phyloP scores from a whole-genome alignment of 2,888 invertebrate species.

The Lasioglossum figueresi region DNA sequence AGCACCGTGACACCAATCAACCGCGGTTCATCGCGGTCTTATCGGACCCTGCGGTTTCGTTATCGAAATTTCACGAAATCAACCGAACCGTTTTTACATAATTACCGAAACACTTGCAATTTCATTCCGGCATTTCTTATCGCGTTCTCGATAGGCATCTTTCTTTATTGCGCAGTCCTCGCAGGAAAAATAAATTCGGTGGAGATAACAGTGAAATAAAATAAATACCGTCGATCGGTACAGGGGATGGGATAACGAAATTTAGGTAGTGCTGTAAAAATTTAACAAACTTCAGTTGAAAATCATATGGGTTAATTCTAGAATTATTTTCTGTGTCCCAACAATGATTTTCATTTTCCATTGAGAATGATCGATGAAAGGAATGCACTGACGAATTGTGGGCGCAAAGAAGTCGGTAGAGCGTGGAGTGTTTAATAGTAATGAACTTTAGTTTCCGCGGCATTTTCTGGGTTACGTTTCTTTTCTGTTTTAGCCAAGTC shows the following conservation, averaged over 20 bases:
- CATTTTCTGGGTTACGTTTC: conserved; percentile 1
- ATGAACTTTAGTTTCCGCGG: background rate
- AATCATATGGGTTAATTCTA: background rate
- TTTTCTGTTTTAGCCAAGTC: background rate
- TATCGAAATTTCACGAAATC: background rate
- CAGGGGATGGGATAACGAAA: background rate
- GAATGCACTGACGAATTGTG: background rate
- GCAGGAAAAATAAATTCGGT: too few relatives aligned
- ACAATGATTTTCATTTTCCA: background rate
- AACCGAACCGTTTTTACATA: background rate
- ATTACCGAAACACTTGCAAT: background rate
- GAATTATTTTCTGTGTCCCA: background rate
- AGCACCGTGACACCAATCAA: background rate
- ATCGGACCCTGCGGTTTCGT: background rate
- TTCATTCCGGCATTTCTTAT: background rate
- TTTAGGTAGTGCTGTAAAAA: background rate
- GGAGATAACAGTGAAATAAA: background rate
- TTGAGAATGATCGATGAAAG: background rate
- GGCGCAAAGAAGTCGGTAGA: background rate
- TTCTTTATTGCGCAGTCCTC: background rate
- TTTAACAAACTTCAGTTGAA: background rate
- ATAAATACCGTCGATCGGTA: background rate
- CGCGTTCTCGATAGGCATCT: background rate
- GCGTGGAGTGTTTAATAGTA: background rate
- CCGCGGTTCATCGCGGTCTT: conserved; percentile 7